These are phyloP conservation scores for Knipowitschia caucasica DNA, from an alignment of 2,797 vertebrate genomes.

Conservation along the genomic window DNA sequence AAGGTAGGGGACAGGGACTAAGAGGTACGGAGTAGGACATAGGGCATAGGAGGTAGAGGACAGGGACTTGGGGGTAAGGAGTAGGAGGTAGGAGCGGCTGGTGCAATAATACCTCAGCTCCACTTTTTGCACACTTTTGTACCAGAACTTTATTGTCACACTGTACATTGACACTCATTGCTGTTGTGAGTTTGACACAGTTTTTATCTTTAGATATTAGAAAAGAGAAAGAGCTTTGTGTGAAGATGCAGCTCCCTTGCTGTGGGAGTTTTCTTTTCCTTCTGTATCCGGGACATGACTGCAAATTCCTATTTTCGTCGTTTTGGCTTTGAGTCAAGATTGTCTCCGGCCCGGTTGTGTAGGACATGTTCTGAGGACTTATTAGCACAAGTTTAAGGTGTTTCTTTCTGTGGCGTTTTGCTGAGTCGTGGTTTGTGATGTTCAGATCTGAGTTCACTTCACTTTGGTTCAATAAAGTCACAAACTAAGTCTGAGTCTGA, in stretches of 20 bases:
- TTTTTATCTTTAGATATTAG: background rate
- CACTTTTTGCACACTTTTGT: constrained; percentile 67
- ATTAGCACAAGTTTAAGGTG: too few species aligned
- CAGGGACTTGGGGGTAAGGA: background rate
- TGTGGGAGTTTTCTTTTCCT: too few species aligned
- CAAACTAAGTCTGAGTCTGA: background rate
- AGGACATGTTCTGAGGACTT: too few species aligned
- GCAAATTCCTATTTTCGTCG: too few species aligned
- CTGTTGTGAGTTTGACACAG: background rate
- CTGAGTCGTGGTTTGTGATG: constrained; percentile 11
- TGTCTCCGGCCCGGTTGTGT: too few species aligned
- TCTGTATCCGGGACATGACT: too few species aligned
- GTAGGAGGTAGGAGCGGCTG: background rate
- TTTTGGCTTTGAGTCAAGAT: too few species aligned
- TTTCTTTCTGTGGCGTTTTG: background rate
- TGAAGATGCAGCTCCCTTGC: too few species aligned
- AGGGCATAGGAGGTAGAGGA: too few species aligned
- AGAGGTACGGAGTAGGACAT: too few species aligned
- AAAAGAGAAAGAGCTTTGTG: too few species aligned
- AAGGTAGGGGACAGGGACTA: background rate
- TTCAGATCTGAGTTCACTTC: constrained; percentile 3
- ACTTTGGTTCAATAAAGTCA: constrained; percentile 3
- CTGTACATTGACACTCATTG: background rate
- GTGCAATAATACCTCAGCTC: constrained; percentile 4
- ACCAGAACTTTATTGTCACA: constrained; percentile 40